Evolutionary conservation across 2,113 vertebrate genomes (phyloP).

Genomic region (Oostethus manadensis): DNA sequence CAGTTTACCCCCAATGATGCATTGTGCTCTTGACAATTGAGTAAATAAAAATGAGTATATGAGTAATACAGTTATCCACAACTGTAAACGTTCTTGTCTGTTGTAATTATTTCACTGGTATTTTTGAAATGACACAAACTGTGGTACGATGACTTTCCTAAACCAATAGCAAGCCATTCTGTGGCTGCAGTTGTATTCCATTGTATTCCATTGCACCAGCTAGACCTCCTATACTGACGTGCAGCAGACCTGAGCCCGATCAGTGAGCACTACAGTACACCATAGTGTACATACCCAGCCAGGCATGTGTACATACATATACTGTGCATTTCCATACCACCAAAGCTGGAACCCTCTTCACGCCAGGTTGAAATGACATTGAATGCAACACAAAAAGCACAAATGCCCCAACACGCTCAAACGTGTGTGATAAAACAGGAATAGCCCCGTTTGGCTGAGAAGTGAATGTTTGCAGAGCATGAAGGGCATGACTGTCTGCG

Average conservation of each 20-base stretch:
- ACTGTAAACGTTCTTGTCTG: no score
- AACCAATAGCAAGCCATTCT: not conserved
- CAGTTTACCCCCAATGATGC: no score
- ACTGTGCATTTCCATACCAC: conserved; percentile 12
- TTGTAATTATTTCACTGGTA: no score
- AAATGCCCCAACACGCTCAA: no score
- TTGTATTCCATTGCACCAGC: not conserved
- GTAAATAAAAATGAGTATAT: no score
- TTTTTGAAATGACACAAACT: no score
- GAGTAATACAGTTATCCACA: no score
- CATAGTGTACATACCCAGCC: not conserved
- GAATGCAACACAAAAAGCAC: not conserved
- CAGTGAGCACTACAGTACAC: not conserved
- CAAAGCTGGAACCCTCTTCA: not conserved
- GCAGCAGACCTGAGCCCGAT: not conserved
- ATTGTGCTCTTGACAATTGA: no score
- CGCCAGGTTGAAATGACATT: conserved; percentile 7
- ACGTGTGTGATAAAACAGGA: conserved; percentile 1
- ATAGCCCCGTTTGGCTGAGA: conserved; percentile 11
- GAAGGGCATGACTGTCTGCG: conserved; percentile 23
- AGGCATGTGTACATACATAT: not conserved
- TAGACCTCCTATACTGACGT: not conserved
- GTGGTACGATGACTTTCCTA: no score
- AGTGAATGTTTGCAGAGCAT: conserved; percentile 18
- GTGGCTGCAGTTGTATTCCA: not conserved